Evolutionary conservation across 1,140 invertebrate genomes (phyloP).

Genomic region (Heliconius hermathena): DNA sequence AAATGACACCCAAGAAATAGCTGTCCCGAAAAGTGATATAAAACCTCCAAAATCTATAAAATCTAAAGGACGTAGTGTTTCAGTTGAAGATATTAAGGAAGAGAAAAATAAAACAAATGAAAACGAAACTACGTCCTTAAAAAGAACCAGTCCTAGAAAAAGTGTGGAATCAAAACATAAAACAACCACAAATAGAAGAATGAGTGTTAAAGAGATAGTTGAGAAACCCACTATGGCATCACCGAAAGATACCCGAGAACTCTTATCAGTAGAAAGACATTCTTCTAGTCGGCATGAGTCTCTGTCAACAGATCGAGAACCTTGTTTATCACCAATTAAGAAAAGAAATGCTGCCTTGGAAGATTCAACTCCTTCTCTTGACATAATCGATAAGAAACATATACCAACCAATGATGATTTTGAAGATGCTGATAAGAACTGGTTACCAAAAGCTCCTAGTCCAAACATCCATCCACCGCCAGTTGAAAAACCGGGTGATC

Average conservation of each 20-base stretch:
- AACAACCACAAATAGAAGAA: slow-evolving; percentile 51
- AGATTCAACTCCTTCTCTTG: slow-evolving; percentile 37
- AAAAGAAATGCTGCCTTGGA: slow-evolving; percentile 43
- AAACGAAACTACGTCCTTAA: slow-evolving; percentile 35
- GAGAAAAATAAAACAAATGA: slow-evolving; percentile 49
- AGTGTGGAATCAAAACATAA: slow-evolving; percentile 58
- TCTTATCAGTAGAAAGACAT: slow-evolving; percentile 47
- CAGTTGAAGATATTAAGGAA: slow-evolving; percentile 58
- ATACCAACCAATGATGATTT: slow-evolving; percentile 53
- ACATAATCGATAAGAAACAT: slow-evolving; percentile 56
- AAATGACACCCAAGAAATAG: slow-evolving; percentile 25
- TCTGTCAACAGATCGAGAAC: slow-evolving; percentile 38
- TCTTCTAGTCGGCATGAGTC: slow-evolving; percentile 48
- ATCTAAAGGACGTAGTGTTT: slow-evolving; percentile 47
- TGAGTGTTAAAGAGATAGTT: slow-evolving; percentile 57
- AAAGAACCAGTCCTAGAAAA: slow-evolving; percentile 60
- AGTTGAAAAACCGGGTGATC: slow-evolving; percentile 67
- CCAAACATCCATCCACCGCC: slow-evolving; percentile 62
- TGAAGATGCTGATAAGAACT: slow-evolving; percentile 62
- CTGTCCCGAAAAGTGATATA: slow-evolving; percentile 44
- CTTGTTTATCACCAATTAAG: slow-evolving; percentile 51
- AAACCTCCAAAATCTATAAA: slow-evolving; percentile 49
- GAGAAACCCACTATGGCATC: slow-evolving; percentile 37
- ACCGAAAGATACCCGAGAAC: slow-evolving; percentile 41
- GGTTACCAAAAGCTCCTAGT: slow-evolving; percentile 68